A percentile compares a stretch with the other conserved stretches of the same genome.
These are phyloP conservation scores for Pimpla rufipes DNA, from an alignment of 2,888 invertebrate species.

Conservation along the genomic window DNA sequence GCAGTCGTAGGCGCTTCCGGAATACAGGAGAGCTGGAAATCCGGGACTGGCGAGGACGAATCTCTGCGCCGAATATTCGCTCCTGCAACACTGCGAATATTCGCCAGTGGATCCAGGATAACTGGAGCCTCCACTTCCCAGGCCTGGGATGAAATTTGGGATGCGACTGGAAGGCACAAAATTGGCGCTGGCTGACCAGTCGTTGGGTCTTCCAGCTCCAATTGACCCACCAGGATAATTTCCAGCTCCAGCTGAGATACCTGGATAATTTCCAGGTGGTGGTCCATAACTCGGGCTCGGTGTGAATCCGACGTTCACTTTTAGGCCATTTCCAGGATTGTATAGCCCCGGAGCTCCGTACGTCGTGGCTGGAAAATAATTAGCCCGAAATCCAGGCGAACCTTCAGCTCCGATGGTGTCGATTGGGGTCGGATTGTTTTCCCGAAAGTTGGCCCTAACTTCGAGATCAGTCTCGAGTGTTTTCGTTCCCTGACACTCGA, in stretches of 20 bases:
- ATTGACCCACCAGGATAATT: too few species aligned
- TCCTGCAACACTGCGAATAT: conserved; percentile 74
- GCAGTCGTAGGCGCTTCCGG: conserved; percentile 84
- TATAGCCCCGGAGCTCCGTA: conserved; percentile 58
- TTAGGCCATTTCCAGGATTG: conserved; percentile 48
- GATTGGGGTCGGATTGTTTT: conserved; percentile 13
- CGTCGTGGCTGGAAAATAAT: conserved; percentile 55
- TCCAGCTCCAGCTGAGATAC: not conserved
- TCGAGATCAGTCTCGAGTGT: conserved; percentile 58
- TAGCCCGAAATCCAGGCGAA: not conserved
- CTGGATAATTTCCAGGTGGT: conserved; percentile 34
- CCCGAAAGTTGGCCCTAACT: conserved; percentile 41
- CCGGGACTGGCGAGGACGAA: conserved; percentile 87
- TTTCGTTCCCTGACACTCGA: conserved; percentile 42
- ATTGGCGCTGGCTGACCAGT: conserved; percentile 28
- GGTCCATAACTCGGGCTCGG: conserved; percentile 30
- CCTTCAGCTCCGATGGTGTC: conserved; percentile 36
- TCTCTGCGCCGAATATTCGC: conserved; percentile 72
- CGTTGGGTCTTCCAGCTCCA: conserved; percentile 12
- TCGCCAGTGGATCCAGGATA: conserved; percentile 22
- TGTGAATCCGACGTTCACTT: conserved; percentile 10
- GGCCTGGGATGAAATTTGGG: conserved; percentile 25
- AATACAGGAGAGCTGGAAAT: conserved; percentile 84
- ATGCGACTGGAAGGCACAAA: conserved; percentile 19
- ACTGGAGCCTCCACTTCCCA: conserved; percentile 9